These are phyloP conservation scores for Ericerus pela DNA, from an alignment of 1,140 invertebrate genomes.

Conservation along the genomic window DNA sequence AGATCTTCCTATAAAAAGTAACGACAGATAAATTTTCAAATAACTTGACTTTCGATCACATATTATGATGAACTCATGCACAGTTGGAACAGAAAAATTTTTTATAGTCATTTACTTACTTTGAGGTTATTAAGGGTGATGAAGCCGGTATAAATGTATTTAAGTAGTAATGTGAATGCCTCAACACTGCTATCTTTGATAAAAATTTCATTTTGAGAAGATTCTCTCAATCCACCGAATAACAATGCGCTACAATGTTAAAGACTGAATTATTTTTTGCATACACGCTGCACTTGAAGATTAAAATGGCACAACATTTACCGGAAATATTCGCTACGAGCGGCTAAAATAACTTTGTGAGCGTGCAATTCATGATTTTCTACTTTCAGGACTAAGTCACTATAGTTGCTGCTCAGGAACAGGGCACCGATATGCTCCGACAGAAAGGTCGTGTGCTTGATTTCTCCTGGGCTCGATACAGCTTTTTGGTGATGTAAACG, in stretches of 20 bases:
- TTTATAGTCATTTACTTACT: constrained; percentile 27
- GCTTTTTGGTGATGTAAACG: constrained; percentile 15
- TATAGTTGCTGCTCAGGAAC: constrained; percentile 72
- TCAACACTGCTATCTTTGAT: constrained; percentile 68
- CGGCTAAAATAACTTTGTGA: constrained; percentile 82
- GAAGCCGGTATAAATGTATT: constrained; percentile 89
- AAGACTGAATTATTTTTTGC: not conserved
- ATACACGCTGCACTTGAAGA: not conserved
- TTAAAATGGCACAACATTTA: constrained; percentile 23
- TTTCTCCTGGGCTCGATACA: constrained; percentile 17
- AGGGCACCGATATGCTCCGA: constrained; percentile 67
- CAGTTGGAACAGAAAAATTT: not conserved
- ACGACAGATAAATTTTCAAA: too few species aligned
- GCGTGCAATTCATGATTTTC: constrained; percentile 67
- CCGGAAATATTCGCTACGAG: constrained; percentile 88
- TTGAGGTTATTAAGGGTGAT: constrained; percentile 68
- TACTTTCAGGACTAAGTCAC: constrained; percentile 79
- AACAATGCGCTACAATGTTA: constrained; percentile 48
- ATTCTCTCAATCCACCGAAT: constrained; percentile 82
- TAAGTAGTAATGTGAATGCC: constrained; percentile 77
- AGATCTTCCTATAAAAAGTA: constrained; percentile 50
- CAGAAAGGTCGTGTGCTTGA: constrained; percentile 30
- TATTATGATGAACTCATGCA: not conserved
- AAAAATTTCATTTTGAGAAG: constrained; percentile 65
- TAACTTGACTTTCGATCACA: too few species aligned